Base-by-base conservation (phyloP, 2,888 invertebrate species). In the Rhyacophila evoluta region DNA sequence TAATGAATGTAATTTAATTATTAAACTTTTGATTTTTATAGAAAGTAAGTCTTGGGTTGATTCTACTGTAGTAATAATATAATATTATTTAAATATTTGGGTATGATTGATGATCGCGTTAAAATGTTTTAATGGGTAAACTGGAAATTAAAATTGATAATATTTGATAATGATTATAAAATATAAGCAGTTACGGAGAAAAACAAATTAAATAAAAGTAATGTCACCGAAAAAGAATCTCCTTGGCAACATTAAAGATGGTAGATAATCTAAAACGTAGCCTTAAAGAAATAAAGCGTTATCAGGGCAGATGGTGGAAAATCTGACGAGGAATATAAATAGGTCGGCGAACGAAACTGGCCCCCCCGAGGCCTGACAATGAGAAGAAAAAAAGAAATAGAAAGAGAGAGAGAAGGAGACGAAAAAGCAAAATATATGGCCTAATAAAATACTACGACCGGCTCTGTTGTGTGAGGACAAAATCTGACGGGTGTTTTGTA, bases 401-500 rank as follows among this genome's bases (percentile, higher is more conserved):
- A 33, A 2, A 6, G 29, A 6, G 29, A 33, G 29, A 33, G 29
- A 33, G 29, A 33, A 6, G 6, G 29, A 33, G 29, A 33, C 4
- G 6, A 55, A 39, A 55, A 55, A 55, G 10, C 15, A 19, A 55
- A 55, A 55, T 55, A 55, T 55, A 55, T 55, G 55, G 55, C 55
- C 55, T 55, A 55, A 55, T 55, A 55, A 55, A 55, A 55, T 55
- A 55, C 55, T 55, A 55, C 55, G 55, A 55, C 55, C 55, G 55
- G 19, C 55, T 19, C 15, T 55, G 55, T 19, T 55, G 55, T 55
- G 19, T 55, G 55, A 55, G 15, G 55, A 55, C 15, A 19, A 55
- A 55, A 55, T 55, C 55, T 55, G 55, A 55, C 55, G 55, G 8
- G 19, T 39, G 39, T 39, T 39, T 12, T 15, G n/a, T 15, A 39